These are phyloP conservation scores for Triplophysa bombifrons DNA, from an alignment of 2,797 vertebrate species.

Conservation along the genomic window DNA sequence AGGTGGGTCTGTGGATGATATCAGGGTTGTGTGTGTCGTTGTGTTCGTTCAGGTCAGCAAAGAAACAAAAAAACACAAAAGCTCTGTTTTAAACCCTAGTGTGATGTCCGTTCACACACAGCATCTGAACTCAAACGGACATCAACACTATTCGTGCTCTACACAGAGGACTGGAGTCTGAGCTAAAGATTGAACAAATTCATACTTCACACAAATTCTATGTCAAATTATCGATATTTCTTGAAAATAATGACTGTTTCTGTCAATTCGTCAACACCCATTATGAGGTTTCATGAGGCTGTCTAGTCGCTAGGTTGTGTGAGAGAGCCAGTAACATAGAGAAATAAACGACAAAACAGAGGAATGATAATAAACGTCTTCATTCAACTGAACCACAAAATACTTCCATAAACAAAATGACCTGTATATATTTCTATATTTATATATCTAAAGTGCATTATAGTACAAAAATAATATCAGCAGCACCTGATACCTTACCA, in stretches of 20 bases:
- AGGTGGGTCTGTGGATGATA: slow-evolving; percentile 62
- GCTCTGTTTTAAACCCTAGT: neutral
- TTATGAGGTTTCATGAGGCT: neutral
- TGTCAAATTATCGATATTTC: no score
- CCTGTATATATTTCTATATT: slow-evolving; percentile 87
- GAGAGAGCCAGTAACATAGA: slow-evolving; percentile 8
- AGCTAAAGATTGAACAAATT: neutral
- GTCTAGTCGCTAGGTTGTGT: slow-evolving; percentile 22
- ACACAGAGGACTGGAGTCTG: neutral
- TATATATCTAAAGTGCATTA: slow-evolving; percentile 98
- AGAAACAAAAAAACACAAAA: slow-evolving; percentile 53
- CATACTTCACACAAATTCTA: neutral
- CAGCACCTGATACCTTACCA: slow-evolving; percentile 96
- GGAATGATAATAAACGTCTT: slow-evolving; percentile 72
- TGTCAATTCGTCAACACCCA: neutral
- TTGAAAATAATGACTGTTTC: neutral
- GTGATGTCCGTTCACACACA: neutral
- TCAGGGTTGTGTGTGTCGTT: slow-evolving; percentile 36
- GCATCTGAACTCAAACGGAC: neutral
- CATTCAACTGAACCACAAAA: slow-evolving; percentile 84
- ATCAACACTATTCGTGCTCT: neutral
- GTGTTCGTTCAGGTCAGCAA: slow-evolving; percentile 58
- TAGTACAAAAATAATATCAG: slow-evolving; percentile 97
- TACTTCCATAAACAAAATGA: slow-evolving; percentile 80
- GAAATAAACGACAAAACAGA: slow-evolving; percentile 36